Base-by-base conservation (phyloP, 2,113 vertebrate species). In the Beaufortia kweichowensis region DNA sequence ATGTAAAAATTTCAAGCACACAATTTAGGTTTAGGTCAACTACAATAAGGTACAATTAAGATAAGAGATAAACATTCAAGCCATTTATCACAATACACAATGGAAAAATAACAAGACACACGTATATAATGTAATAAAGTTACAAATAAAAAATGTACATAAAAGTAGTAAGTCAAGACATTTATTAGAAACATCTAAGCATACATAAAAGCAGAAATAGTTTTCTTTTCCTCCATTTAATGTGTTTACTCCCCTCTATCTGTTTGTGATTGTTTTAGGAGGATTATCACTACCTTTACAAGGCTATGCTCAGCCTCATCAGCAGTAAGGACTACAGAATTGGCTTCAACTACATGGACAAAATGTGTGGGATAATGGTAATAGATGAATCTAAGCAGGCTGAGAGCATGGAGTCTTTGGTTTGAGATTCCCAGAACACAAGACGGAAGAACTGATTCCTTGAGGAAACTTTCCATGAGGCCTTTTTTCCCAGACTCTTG, bases 401-500 rank as follows among this genome's bases (percentile, higher is more conserved):
- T n/a, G 95, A 98, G 91, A 99, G 97, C 93, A 97, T 98, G 96
- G 97, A 99, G 91, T 99, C 97, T 72, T 95, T 99, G 61, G 96
- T 99, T 91, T 99, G 94, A 96, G 78, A 86, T 85, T 82, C 84
- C 85, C 89, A 89, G 87, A 87, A 90, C 89, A 77, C 81, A 77
- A 66, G 84, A 84, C 85, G 39, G 60, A 69, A 71, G 50, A 68
- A 79, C 84, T 93, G 94, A 92, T 93, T 88, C 92, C 91, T 87
- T 84, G 91, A 92, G n/a, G n/a, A n/a, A n/a, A 94, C 91, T 94
- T 95, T 81, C 92, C 93, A 92, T 91, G 94, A 96, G 94, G 96
- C 95, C 96, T 96, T 99, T 98, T 85, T 97, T 96, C 96, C 94
- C 95, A 97, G 96, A 97, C 94, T 97, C 93, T 95, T 97, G 95